These are phyloP conservation scores for Oreochromis grahami DNA, from an alignment of 2,797 vertebrate genomes.

Conservation along the genomic window DNA sequence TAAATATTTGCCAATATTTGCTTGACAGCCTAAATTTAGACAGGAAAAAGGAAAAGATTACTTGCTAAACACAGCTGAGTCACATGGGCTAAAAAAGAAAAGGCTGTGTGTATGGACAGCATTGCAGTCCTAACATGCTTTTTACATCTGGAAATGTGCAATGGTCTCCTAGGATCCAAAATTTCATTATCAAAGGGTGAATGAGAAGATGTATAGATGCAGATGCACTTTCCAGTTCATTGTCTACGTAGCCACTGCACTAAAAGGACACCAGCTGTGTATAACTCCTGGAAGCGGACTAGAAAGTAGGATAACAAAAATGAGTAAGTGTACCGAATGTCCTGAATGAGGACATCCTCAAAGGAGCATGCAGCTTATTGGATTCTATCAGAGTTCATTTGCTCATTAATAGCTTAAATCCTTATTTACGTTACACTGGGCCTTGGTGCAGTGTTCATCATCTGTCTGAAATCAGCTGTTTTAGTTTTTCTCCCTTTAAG, in stretches of 20 bases:
- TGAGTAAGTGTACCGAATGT: accelerated
- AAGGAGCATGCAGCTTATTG: not conserved
- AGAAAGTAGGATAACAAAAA: not conserved
- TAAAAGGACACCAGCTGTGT: not conserved
- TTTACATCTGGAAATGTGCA: not conserved
- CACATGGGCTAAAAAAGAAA: not conserved
- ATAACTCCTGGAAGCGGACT: not conserved
- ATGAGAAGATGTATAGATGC: not conserved
- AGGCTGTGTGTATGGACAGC: not conserved
- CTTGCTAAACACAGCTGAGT: not conserved
- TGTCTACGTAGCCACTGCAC: accelerated
- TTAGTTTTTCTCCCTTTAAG: not conserved
- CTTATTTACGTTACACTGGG: not conserved
- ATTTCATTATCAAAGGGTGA: accelerated
- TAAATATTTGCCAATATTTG: not conserved
- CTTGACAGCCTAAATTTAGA: not conserved
- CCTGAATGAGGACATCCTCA: not conserved
- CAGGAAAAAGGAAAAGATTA: not conserved
- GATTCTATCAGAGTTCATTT: not conserved
- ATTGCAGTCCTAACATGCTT: not conserved
- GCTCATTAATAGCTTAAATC: not conserved
- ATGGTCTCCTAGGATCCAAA: not conserved
- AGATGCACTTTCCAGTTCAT: not conserved
- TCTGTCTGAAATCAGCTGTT: not conserved
- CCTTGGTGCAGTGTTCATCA: not conserved